Conservation (phyloP, 2,797 vertebrate species). For the Parotocinclus haroldoi region DNA sequence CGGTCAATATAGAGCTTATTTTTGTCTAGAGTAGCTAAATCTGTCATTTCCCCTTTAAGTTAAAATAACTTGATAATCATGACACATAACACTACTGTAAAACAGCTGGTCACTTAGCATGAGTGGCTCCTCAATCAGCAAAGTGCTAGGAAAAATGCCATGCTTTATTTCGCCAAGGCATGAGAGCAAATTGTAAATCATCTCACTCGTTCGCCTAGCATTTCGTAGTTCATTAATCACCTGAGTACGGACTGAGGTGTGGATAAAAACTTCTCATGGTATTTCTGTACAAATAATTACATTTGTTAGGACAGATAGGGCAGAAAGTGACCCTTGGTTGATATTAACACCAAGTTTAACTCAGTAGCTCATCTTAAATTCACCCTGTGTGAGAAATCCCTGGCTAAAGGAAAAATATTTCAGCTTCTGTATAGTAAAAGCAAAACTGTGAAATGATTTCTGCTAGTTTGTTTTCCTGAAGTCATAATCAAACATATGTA, state of each 20-base stretch:
- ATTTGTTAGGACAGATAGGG: no score
- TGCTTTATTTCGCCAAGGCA: constrained; percentile 61
- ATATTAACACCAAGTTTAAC: no score
- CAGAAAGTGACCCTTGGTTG: no score
- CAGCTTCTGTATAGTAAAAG: no score
- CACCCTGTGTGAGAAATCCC: no score
- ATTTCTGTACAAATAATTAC: constrained; percentile 10
- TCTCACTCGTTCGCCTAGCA: constrained; percentile 56
- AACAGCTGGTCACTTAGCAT: constrained; percentile 46
- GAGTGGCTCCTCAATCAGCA: constrained; percentile 63
- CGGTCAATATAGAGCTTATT: no score
- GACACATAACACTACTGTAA: constrained; percentile 20
- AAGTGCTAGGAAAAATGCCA: constrained; percentile 54
- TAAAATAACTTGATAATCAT: constrained; percentile 3
- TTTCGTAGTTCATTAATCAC: constrained; percentile 49
- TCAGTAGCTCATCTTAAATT: no score
- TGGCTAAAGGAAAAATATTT: no score
- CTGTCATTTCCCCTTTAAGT: not conserved
- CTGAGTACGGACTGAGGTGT: constrained; percentile 19
- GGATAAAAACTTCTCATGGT: not conserved
- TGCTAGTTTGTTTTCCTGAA: no score
- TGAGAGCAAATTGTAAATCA: constrained; percentile 62
- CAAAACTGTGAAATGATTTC: no score
- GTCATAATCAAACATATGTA: no score
- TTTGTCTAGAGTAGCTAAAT: no score